A percentile compares a stretch with the other conserved stretches of the same genome.
Conservation (phyloP, 2,797 vertebrate species). For the Danio albolineatus region DNA sequence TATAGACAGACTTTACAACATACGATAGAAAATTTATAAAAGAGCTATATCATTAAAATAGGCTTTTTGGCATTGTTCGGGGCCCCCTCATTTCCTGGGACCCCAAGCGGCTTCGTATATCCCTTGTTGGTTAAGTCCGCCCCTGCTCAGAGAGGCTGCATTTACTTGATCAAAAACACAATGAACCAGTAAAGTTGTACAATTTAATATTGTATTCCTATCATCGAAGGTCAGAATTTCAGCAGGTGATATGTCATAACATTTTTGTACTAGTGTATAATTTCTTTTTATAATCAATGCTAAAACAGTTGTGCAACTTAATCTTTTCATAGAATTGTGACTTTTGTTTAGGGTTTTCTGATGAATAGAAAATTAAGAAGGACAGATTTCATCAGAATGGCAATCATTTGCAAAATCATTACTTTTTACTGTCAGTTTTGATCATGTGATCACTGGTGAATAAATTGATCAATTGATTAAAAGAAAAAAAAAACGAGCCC, state of each 20-base stretch:
- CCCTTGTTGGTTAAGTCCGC: too few species aligned
- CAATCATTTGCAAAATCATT: background rate
- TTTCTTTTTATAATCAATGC: background rate
- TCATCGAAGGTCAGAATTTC: too few species aligned
- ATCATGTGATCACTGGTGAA: background rate
- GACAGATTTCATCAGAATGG: background rate
- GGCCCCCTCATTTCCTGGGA: too few species aligned
- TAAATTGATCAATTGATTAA: background rate
- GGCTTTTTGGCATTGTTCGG: too few species aligned
- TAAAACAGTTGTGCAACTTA: background rate
- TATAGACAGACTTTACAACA: too few species aligned
- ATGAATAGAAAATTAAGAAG: background rate
- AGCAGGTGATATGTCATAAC: background rate
- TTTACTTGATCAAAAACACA: background rate
- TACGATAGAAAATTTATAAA: too few species aligned
- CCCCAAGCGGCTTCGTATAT: too few species aligned
- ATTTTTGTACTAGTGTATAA: background rate
- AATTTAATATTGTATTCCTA: background rate
- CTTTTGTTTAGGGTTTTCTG: background rate
- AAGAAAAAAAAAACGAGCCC: background rate
- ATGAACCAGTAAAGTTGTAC: background rate
- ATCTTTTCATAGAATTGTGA: background rate
- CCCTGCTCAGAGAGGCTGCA: background rate
- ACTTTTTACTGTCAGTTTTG: background rate
- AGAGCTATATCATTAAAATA: too few species aligned